Conservation (phyloP, 2,888 invertebrate species). For the Rhorus exstirpatorius region DNA sequence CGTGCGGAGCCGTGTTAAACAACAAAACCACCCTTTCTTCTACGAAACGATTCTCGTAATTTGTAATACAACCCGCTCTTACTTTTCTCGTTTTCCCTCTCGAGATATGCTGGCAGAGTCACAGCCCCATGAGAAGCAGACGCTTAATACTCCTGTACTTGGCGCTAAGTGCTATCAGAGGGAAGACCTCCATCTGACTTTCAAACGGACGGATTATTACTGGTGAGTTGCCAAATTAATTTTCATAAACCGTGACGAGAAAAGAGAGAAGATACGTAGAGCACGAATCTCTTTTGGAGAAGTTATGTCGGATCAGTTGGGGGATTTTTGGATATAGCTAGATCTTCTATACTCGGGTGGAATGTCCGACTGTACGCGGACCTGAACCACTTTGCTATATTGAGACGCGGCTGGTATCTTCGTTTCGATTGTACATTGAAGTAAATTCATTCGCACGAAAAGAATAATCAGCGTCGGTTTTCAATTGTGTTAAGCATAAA, state of each 20-base stretch:
- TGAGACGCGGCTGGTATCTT: constrained; percentile 20
- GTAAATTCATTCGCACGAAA: constrained; percentile 6
- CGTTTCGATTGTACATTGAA: not conserved
- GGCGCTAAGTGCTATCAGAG: constrained; percentile 65
- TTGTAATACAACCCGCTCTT: constrained; percentile 34
- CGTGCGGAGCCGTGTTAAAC: constrained; percentile 23
- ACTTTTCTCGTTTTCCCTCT: constrained; percentile 53
- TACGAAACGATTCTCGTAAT: constrained; percentile 57
- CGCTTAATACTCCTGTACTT: constrained; percentile 66
- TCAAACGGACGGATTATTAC: constrained; percentile 34
- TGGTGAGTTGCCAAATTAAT: constrained; percentile 63
- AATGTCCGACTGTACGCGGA: constrained; percentile 28
- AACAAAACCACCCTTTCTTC: constrained; percentile 40
- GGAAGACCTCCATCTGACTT: constrained; percentile 56
- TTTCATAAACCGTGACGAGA: constrained; percentile 56
- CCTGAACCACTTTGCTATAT: constrained; percentile 57
- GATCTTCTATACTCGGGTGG: not conserved
- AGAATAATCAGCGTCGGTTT: not conserved
- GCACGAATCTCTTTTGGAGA: constrained; percentile 30
- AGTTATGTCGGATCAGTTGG: constrained; percentile 22
- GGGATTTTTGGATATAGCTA: constrained; percentile 13
- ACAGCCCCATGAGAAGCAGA: constrained; percentile 39
- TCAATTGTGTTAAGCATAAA: not conserved
- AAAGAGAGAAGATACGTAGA: not conserved
- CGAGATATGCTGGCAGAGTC: constrained; percentile 49